phyloP scores from a whole-genome alignment of 2,888 invertebrate genomes.

The Muscina levida region DNA sequence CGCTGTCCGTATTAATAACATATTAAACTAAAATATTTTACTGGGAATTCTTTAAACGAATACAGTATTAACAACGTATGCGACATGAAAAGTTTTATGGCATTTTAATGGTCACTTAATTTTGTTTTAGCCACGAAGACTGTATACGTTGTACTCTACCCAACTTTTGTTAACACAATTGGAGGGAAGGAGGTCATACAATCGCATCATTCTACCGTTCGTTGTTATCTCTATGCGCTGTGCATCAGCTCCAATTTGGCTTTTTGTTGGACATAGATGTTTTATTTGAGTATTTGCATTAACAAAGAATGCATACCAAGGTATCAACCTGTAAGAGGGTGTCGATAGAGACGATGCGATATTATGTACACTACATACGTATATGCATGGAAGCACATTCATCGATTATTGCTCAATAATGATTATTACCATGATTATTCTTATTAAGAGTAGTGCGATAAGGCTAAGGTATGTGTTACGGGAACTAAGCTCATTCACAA shows the following conservation, averaged over 20 bases:
- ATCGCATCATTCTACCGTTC: neutral
- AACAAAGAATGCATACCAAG: conserved; percentile 57
- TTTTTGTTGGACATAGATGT: conserved; percentile 49
- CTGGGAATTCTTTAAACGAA: neutral
- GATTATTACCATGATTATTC: conserved; percentile 73
- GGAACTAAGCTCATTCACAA: no score
- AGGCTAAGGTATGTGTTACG: conserved; percentile 57
- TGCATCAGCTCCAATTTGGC: conserved; percentile 30
- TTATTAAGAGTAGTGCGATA: conserved; percentile 68
- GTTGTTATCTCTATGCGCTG: neutral
- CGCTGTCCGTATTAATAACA: no score
- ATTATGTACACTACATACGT: no score
- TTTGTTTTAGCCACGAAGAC: conserved; percentile 77
- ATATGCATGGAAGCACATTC: conserved; percentile 68
- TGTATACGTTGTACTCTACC: conserved; percentile 50
- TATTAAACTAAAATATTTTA: conserved; percentile 2
- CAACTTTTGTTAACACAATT: conserved; percentile 6
- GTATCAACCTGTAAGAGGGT: no score
- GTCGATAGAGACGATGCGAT: no score
- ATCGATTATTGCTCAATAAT: conserved; percentile 75
- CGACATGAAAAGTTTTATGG: conserved; percentile 79
- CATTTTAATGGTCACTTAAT: conserved; percentile 80
- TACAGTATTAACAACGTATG: conserved; percentile 62
- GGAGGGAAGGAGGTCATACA: neutral
- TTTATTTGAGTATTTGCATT: conserved; percentile 59